Conservation (phyloP, 1,140 invertebrate species). For the Zaprionus ghesquierei region DNA sequence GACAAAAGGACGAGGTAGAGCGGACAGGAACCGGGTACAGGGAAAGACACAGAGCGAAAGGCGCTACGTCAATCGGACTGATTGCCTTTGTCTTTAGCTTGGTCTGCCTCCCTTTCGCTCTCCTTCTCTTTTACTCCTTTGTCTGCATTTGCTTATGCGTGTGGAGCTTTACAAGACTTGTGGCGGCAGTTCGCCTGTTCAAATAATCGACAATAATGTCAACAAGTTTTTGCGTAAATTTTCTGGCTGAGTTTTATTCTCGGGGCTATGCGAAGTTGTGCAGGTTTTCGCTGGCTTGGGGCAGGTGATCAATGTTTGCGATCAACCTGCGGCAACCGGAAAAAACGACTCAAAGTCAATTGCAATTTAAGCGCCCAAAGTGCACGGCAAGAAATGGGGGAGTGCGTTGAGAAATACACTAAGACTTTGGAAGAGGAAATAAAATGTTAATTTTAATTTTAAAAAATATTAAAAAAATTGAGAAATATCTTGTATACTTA, state of each 20-base stretch:
- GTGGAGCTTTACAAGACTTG: conserved; percentile 36
- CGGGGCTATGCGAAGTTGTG: not conserved
- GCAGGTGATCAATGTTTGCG: conserved; percentile 67
- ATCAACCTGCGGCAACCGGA: conserved; percentile 57
- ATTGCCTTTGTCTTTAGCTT: conserved; percentile 51
- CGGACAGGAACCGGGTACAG: not conserved
- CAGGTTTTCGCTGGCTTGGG: conserved; percentile 26
- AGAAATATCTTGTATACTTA: too few relatives aligned
- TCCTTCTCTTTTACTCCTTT: conserved; percentile 8
- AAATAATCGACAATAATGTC: conserved; percentile 78
- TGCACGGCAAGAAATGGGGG: conserved; percentile 28
- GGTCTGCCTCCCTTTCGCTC: conserved; percentile 1
- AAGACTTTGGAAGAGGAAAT: too few relatives aligned
- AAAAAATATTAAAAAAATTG: too few relatives aligned
- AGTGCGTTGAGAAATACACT: not conserved
- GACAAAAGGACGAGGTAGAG: not conserved
- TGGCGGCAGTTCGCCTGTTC: conserved; percentile 52
- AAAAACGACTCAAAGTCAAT: conserved; percentile 48
- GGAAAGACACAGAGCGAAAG: not conserved
- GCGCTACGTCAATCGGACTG: conserved; percentile 41
- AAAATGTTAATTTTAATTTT: too few relatives aligned
- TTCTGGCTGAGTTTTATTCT: not conserved
- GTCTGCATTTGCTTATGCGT: conserved; percentile 74
- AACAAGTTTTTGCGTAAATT: conserved; percentile 61
- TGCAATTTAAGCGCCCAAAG: conserved; percentile 59